Conservation (phyloP, 2,113 vertebrate genomes). For the Erinaceus europaeus region DNA sequence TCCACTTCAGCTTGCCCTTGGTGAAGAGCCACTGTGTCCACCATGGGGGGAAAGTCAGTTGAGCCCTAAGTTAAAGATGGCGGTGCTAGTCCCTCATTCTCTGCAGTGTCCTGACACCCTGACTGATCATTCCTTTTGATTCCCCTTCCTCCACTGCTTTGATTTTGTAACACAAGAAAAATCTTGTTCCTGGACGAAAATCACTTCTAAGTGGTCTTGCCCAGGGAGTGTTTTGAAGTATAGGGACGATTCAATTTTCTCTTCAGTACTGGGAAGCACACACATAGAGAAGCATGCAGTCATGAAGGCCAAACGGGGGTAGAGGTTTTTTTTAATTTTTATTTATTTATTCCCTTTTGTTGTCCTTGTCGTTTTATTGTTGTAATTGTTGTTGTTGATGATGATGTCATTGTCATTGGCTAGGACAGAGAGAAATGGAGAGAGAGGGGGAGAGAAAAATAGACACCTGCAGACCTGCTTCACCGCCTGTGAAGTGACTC, state of each 20-base stretch:
- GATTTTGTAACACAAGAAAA: conserved; percentile 73
- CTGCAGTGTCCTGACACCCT: conserved; percentile 43
- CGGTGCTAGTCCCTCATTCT: conserved; percentile 52
- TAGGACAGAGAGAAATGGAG: too few relatives aligned
- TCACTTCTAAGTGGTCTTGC: conserved; percentile 58
- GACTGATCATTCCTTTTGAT: conserved; percentile 62
- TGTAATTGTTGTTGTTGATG: too few relatives aligned
- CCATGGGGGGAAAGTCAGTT: conserved; percentile 48
- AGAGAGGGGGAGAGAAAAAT: too few relatives aligned
- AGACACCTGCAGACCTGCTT: too few relatives aligned
- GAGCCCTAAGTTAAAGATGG: conserved; percentile 52
- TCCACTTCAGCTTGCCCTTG: conserved; percentile 49
- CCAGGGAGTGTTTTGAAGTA: conserved; percentile 60
- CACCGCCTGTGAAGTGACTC: too few relatives aligned
- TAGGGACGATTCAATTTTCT: conserved; percentile 64
- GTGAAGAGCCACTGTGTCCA: conserved; percentile 51
- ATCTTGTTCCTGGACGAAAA: conserved; percentile 70
- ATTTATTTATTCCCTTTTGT: too few relatives aligned
- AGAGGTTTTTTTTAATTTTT: too few relatives aligned
- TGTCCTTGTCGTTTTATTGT: too few relatives aligned
- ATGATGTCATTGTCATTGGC: too few relatives aligned
- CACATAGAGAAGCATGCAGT: conserved; percentile 25
- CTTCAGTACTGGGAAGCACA: conserved; percentile 45
- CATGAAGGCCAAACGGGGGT: too few relatives aligned
- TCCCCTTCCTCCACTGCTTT: conserved; percentile 56